A percentile compares a stretch with the other conserved stretches of the same genome.
These are phyloP conservation scores for Cavia aperea DNA, from an alignment of 2,113 vertebrate genomes.

Conservation along the genomic window DNA sequence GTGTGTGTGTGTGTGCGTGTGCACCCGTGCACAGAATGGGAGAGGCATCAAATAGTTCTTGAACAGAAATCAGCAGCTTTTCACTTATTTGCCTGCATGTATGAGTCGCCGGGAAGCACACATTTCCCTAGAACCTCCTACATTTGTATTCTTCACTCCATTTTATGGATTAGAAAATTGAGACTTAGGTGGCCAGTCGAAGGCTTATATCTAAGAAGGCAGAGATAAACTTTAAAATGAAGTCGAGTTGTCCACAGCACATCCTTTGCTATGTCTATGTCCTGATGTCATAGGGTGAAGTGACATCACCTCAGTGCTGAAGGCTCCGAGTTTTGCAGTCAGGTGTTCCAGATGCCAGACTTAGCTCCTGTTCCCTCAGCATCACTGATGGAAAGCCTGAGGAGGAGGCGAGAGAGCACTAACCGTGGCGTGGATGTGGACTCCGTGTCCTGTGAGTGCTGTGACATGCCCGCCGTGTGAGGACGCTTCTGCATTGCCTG, in stretches of 20 bases:
- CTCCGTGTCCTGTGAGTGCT: fast-evolving
- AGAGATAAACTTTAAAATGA: background rate
- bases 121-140: background rate
- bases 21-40: no score
- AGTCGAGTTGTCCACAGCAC: fast-evolving
- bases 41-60: background rate
- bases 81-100: background rate
- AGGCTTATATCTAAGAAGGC: background rate
- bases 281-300: fast-evolving
- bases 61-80: background rate
- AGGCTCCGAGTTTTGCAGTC: background rate
- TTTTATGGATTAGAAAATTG: background rate
- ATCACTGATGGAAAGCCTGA: background rate
- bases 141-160: background rate
- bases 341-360: background rate
- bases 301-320: background rate
- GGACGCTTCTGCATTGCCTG: background rate
- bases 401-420: background rate
- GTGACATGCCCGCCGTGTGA: fast-evolving
- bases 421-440: fast-evolving
- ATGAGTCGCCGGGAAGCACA: background rate
- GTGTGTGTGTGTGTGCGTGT: background rate
- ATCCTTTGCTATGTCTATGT: background rate
- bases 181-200: background rate
- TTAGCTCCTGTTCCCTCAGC: background rate